Evolutionary conservation across 2,113 vertebrate species (phyloP).

Genomic region (Brachyhypopomus gauderio): DNA sequence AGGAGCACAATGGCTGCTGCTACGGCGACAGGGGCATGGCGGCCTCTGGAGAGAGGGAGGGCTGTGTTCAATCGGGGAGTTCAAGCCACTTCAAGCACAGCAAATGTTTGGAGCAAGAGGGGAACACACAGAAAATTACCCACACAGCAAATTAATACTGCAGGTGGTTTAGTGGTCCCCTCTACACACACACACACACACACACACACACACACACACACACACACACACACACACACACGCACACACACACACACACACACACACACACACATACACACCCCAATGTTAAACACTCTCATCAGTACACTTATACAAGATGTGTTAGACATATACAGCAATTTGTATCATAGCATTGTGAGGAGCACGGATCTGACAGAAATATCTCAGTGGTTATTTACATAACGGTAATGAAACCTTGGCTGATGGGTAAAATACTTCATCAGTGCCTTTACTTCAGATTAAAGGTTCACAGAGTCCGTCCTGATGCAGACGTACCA

Average conservation of each 20-base stretch:
- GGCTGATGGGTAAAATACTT: not conserved
- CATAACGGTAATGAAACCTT: not conserved
- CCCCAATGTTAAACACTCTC: not conserved
- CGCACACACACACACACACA: no score
- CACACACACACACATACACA: not conserved
- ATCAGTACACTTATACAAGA: not conserved
- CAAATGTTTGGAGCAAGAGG: not conserved
- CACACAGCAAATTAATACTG: constrained; percentile 53
- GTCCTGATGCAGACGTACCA: no score
- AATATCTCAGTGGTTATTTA: not conserved
- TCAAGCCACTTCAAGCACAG: constrained; percentile 40
- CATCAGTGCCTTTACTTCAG: no score
- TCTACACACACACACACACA: not conserved
- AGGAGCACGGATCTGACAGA: not conserved
- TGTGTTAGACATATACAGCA: not conserved
- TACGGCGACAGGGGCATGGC: constrained; percentile 1
- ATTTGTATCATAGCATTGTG: not conserved
- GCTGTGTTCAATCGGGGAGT: constrained; percentile 17
- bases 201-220: constrained; percentile 3
- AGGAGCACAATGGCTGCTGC: constrained; percentile 1
- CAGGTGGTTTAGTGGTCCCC: constrained; percentile 51
- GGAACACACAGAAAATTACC: constrained; percentile 49
- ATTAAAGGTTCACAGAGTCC: no score
- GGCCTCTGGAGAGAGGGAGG: not conserved
- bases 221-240: constrained; percentile 17